Percentiles rank a stretch among this genome's conserved stretches.
phyloP scores from a whole-genome alignment of 1,140 invertebrate genomes.

The Trinorchestia longiramus region DNA sequence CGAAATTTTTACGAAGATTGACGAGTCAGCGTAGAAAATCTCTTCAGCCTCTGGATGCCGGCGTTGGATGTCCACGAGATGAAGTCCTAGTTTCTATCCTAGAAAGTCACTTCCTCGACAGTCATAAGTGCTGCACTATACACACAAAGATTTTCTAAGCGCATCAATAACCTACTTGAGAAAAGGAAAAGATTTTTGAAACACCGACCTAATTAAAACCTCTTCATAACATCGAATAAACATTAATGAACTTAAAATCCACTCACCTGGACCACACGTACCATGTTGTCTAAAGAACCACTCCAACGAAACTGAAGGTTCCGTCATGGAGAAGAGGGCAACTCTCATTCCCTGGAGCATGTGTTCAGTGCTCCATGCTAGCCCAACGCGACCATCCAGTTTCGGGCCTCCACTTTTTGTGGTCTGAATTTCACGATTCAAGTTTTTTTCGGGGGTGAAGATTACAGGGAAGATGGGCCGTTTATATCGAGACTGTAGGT shows the following conservation, averaged over 20 bases:
- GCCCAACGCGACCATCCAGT: neutral
- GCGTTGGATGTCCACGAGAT: neutral
- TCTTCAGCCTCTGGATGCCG: neutral
- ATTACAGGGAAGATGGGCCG: neutral
- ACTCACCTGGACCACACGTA: slow-evolving; percentile 8
- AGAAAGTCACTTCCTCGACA: neutral
- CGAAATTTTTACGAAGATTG: neutral
- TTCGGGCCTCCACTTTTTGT: neutral
- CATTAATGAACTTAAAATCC: neutral
- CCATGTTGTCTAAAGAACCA: slow-evolving; percentile 1
- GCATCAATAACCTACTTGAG: neutral
- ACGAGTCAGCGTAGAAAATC: neutral
- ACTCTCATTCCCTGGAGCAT: neutral
- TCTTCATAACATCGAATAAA: too few species aligned
- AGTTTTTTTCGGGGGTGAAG: neutral
- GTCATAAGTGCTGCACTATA: neutral
- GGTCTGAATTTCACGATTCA: neutral
- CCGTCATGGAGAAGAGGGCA: neutral
- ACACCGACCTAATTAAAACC: too few species aligned
- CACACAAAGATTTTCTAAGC: neutral
- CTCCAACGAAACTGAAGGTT: slow-evolving; percentile 18
- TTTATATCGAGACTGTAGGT: neutral
- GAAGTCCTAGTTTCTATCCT: neutral
- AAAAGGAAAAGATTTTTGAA: too few species aligned
- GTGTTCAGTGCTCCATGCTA: neutral